Conservation (phyloP, 2,888 invertebrate species). For the Pterostichus madidus region DNA sequence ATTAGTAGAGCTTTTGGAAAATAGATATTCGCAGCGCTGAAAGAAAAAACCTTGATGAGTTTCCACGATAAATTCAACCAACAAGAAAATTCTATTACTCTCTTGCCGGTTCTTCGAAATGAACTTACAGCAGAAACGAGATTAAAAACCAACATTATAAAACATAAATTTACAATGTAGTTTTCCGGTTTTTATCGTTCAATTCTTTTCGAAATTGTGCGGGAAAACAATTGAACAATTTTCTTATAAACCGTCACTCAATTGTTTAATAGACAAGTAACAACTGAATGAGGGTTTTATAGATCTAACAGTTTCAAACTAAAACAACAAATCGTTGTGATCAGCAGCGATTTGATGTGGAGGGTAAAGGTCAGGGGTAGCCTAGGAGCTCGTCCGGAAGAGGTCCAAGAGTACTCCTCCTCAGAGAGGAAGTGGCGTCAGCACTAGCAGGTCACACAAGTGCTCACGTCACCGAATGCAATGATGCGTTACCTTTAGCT, state of each 20-base stretch:
- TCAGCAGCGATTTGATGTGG: conserved; percentile 40
- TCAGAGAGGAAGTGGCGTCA: conserved; percentile 36
- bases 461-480: conserved; percentile 47
- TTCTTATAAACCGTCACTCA: not conserved
- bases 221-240: conserved; percentile 38
- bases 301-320: conserved; percentile 12
- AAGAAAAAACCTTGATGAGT: conserved; percentile 39
- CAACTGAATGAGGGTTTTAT: not conserved
- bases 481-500: conserved; percentile 20
- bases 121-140: conserved; percentile 31
- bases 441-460: conserved; percentile 63
- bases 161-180: conserved; percentile 39
- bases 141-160: conserved; percentile 29
- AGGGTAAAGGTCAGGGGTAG: conserved; percentile 20
- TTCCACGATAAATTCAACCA: conserved; percentile 42
- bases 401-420: conserved; percentile 50
- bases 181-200: not conserved
- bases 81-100: conserved; percentile 35
- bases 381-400: conserved; percentile 46
- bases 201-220: conserved; percentile 38
- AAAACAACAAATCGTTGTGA: conserved; percentile 53
- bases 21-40: conserved; percentile 17
- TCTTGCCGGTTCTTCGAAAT: conserved; percentile 43
- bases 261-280: not conserved
- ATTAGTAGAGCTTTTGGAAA: conserved; percentile 57